Evolutionary conservation across 2,888 invertebrate genomes (phyloP).

Genomic region (Entomobrya proxima): DNA sequence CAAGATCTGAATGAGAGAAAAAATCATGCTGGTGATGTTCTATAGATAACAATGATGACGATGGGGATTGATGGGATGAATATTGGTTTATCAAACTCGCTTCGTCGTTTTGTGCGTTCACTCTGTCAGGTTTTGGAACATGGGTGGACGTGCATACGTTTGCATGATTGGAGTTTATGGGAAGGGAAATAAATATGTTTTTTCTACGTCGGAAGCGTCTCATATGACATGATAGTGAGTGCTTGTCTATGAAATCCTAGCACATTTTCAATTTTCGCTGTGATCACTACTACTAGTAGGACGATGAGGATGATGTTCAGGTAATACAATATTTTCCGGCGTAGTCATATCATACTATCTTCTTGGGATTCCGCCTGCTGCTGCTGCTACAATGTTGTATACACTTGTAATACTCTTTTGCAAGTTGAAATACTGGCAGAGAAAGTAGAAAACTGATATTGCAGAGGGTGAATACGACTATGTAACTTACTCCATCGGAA

Average conservation of each 20-base stretch:
- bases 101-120: not conserved
- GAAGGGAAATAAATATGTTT: not conserved
- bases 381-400: not conserved
- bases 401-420: no score
- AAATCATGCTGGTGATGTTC: slow-evolving; percentile 1
- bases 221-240: not conserved
- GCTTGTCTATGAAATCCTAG: not conserved
- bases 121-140: not conserved
- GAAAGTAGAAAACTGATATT: no score
- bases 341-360: not conserved
- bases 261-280: slow-evolving; percentile 2
- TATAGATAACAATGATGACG: not conserved
- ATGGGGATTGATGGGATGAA: slow-evolving; percentile 20
- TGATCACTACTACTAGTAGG: not conserved
- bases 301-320: not conserved
- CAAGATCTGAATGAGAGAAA: not conserved
- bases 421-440: no score
- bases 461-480: no score
- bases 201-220: not conserved
- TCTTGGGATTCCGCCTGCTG: not conserved
- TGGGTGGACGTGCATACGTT: no score
- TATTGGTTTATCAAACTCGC: not conserved
- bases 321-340: slow-evolving; percentile 10
- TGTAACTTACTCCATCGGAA: no score
- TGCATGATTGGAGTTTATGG: not conserved